Base-by-base conservation (phyloP, 2,797 vertebrate genomes). In the Micromesistius poutassou region DNA sequence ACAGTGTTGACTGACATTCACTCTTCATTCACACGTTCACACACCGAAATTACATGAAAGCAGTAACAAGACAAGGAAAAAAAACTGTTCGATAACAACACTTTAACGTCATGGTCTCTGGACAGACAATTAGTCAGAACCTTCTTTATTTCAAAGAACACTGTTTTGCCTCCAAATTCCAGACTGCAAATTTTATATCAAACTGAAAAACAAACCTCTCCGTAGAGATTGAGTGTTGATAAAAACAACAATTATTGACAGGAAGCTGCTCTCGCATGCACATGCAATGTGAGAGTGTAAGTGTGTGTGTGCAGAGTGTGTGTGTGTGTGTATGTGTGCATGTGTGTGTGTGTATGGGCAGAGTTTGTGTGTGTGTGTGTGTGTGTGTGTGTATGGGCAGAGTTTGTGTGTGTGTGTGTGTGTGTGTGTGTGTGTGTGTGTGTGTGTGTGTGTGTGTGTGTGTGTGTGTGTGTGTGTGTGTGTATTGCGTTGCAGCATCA, bases 41-140 rank as follows among this genome's bases (percentile, higher is more conserved):
- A n/a, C n/a, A n/a, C n/a, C n/a, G n/a, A 25, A 62, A 62, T 6
- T 7, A 25, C 46, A 14, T 55, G 3, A 55, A 55, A 55, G 46
- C 46, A 55, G 46, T 0, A 55, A 55, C 19, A 55, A 55, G 19
- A 55, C 16, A 55, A 55, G 46, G 22, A 42, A 13, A 42, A 13
- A n/a, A 0, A 28, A 30, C 6, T 66, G 62, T 25, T 66, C 5
- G 5, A 62, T 12, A 28, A 30, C 86, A 5, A 46, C 55, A 84
- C 83, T 84, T 9, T 30, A 13, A 71, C 7, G 30, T 33, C 70
- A 71, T 14, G 70, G 70, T 33, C 30, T 71, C 70, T 33, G 16
- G 70, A 71, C 70, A 71, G 30, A 71, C 28, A 71, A 33, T 71
- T 71, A 71, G 70, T 33, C 28, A 22, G 13, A 33, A 31, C 13